Evolutionary conservation across 2,797 vertebrate genomes (phyloP).

Genomic region (Hafferia zeledoni): DNA sequence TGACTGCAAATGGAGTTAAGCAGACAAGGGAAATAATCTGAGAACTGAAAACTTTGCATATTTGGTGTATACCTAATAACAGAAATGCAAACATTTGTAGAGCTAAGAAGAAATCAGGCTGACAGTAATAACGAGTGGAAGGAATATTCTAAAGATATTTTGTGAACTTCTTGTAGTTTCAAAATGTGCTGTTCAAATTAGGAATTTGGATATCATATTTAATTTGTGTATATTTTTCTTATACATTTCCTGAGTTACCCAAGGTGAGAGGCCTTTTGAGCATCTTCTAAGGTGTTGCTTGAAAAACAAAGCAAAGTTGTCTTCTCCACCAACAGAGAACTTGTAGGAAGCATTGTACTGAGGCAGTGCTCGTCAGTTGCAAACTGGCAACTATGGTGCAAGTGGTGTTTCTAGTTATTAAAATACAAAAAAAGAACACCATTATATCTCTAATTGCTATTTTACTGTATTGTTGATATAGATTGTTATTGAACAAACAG

Average conservation of each 20-base stretch:
- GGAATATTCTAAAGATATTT: not conserved
- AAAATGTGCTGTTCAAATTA: not conserved
- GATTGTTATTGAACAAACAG: not conserved
- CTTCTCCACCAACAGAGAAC: not conserved
- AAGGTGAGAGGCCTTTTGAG: not conserved
- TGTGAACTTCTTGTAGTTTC: not conserved
- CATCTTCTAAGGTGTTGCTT: not conserved
- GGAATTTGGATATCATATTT: not conserved
- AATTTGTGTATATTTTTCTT: not conserved
- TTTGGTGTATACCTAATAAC: not conserved
- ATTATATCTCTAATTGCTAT: not conserved
- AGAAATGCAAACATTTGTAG: not conserved
- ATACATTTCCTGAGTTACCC: not conserved
- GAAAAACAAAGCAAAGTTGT: not conserved
- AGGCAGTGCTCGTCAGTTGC: not conserved
- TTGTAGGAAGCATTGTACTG: not conserved
- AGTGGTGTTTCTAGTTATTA: not conserved
- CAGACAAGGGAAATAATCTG: not conserved
- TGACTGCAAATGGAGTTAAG: not conserved
- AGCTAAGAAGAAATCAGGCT: not conserved
- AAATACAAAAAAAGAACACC: not conserved
- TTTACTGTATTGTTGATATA: not conserved
- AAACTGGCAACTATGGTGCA: not conserved
- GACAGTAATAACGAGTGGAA: not conserved
- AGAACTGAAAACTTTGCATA: not conserved